Base-by-base conservation (phyloP, 2,888 invertebrate genomes). In the Loripinus fragilis region DNA sequence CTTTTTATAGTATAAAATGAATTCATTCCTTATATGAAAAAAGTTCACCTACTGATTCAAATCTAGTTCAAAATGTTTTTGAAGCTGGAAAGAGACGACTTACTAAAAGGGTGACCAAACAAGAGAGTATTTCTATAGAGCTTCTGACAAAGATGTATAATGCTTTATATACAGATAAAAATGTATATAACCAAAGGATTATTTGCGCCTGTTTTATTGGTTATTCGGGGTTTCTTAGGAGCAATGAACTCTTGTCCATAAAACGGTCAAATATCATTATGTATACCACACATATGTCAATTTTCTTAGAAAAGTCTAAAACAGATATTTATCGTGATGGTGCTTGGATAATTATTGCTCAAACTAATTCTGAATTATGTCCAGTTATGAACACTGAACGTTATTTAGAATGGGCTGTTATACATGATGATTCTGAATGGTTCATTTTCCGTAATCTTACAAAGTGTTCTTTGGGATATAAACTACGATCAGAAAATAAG, bases 291-390 rank as follows among this genome's bases (percentile, higher is more conserved):
- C 17, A 55, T 67, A 74, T 78, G 76, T 25, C 35, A 35, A 71
- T 45, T 41, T 67, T 68, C 38, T 69, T n/a, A 72, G 60, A 52
- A 45, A 30, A 65, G 10, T 67, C 60, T 48, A 69, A 73, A 73
- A 78, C 73, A 0, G 73, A 73, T 69, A 78, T 65, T n/a, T 66
- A 76, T 52, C 71, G 70, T 35, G 72, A 76, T 52, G 69, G 76
- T 23, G 35, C 55, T 20, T 76, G 76, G 71, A 28, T 76, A 50
- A 17, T 52, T 8, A 67, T 76, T 41, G 38, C 76, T 25, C 35
- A 45, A 67, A n/a, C n/a, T n/a, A n/a, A n/a, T n/a, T n/a, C n/a
- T n/a, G n/a, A n/a, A n/a, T n/a, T n/a, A n/a, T n/a, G 68, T 38
- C 77, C 77, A n/a, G 35, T 68, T 8, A 12, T n/a, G 38, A 68